A percentile compares a stretch with the other conserved stretches of the same genome.
These are phyloP conservation scores for Girardinichthys multiradiatus DNA, from an alignment of 2,113 vertebrate genomes.

Conservation along the genomic window DNA sequence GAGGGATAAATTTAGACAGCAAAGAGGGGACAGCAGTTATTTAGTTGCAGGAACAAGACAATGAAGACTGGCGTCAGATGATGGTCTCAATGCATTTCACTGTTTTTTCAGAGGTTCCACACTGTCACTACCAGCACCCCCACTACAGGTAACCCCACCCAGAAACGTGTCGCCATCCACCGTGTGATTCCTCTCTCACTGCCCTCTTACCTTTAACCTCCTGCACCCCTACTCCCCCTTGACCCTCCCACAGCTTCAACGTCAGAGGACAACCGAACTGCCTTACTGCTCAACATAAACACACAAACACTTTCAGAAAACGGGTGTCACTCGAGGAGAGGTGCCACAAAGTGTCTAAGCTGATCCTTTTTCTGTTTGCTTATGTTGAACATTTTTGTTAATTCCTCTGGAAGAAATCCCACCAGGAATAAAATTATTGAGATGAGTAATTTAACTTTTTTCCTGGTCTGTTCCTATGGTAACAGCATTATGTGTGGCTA, in stretches of 20 bases:
- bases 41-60: conserved; percentile 16
- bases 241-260: conserved; percentile 51
- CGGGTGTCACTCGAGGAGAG: conserved; percentile 46
- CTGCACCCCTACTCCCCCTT: conserved; percentile 35
- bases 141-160: conserved; percentile 82
- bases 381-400: not conserved
- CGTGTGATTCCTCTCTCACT: conserved; percentile 58
- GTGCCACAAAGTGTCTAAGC: not conserved
- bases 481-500: conserved; percentile 53
- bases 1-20: conserved; percentile 48
- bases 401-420: conserved; percentile 41
- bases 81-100: conserved; percentile 79
- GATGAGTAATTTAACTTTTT: conserved; percentile 72
- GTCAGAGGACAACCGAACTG: conserved; percentile 31
- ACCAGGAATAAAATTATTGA: conserved; percentile 47
- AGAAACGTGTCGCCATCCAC: conserved; percentile 52
- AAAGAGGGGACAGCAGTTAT: conserved; percentile 25
- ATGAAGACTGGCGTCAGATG: conserved; percentile 57
- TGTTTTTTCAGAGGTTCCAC: conserved; percentile 84
- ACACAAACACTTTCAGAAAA: conserved; percentile 30
- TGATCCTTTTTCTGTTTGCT: not conserved
- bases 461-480: conserved; percentile 66
- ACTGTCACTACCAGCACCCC: conserved; percentile 82
- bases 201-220: conserved; percentile 46
- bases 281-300: conserved; percentile 20